phyloP scores from a whole-genome alignment of 2,113 vertebrate species.

The Budorcas taxicolor region DNA sequence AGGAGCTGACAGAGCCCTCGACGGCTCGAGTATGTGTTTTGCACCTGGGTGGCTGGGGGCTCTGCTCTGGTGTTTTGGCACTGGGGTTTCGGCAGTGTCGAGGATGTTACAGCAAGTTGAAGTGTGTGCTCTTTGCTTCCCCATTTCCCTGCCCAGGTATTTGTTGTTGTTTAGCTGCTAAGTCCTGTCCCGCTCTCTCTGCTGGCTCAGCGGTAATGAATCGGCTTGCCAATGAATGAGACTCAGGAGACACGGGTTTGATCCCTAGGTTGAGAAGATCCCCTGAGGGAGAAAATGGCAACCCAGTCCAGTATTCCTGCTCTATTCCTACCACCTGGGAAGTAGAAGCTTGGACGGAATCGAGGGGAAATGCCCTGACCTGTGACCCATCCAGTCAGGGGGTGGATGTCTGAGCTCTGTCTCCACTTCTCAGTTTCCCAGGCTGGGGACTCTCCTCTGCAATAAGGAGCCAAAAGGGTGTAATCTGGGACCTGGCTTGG shows the following conservation, averaged over 20 bases:
- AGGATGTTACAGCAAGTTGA: neutral
- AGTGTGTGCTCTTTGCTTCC: neutral
- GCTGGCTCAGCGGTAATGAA: neutral
- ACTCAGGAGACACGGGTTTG: neutral
- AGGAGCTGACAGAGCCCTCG: rapidly evolving
- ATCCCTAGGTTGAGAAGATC: neutral
- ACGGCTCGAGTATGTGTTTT: neutral
- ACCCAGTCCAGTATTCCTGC: neutral
- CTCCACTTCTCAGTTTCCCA: neutral
- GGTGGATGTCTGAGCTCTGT: neutral
- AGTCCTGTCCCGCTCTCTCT: neutral
- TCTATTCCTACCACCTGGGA: neutral
- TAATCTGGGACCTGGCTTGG: neutral
- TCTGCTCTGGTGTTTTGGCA: neutral
- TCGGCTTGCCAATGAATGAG: neutral
- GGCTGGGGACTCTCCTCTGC: neutral
- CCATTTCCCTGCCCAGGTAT: neutral
- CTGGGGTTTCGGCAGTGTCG: neutral
- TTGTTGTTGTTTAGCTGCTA: neutral
- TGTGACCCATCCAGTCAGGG: neutral
- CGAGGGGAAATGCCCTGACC: neutral
- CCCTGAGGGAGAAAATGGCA: neutral
- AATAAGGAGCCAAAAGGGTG: neutral
- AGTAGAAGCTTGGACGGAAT: neutral
- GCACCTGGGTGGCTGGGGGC: too few species aligned